Base-by-base conservation (phyloP, 2,888 invertebrate species). In the Spodoptera exigua region DNA sequence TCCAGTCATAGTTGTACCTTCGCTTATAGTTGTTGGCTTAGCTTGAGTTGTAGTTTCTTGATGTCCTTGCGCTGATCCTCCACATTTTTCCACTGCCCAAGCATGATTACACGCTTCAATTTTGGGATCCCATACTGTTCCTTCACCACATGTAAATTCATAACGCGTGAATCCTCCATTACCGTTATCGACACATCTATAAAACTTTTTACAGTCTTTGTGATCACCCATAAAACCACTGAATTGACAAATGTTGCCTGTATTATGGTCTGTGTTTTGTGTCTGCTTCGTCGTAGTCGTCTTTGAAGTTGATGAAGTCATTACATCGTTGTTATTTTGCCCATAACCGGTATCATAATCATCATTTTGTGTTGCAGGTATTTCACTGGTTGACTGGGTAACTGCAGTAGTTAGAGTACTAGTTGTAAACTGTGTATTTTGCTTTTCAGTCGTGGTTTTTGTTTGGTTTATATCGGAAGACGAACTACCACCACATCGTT, bases 181-280 rank as follows among this genome's bases (percentile, higher is more conserved):
- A 12, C 93, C 93, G 62, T 91, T 89, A 59, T 89, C 87, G 0
- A 96, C 96, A 79, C 96, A 96, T 67, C 96, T 92, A 73, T 96
- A 96, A 87, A 96, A 97, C 78, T 95, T 96, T 59, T 90, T 94
- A 73, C 96, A 96, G 75, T 96, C 93, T 17, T 89, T 79, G 60
- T 74, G 47, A 63, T 83, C 88, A 80, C 95, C 95, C 79, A 95
- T 95, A 78, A 96, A 97, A 11, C 96, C 96, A 81, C 95, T 95
- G 61, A 80, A 78, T 51, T 59, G 78, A 36, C 90, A 90, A 60
- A 72, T 41, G 52, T 69, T 78, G 27, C 60, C 68, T n/a, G 27
- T 49, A 37, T 3, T 64, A 9, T 49, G 34, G 16, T 52, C 56
- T 56, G 62, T 61, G 27, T 39, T 48, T 12, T 60, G 59, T 37